Base-by-base conservation (phyloP, 2,888 invertebrate genomes). In the Hyalella azteca region DNA sequence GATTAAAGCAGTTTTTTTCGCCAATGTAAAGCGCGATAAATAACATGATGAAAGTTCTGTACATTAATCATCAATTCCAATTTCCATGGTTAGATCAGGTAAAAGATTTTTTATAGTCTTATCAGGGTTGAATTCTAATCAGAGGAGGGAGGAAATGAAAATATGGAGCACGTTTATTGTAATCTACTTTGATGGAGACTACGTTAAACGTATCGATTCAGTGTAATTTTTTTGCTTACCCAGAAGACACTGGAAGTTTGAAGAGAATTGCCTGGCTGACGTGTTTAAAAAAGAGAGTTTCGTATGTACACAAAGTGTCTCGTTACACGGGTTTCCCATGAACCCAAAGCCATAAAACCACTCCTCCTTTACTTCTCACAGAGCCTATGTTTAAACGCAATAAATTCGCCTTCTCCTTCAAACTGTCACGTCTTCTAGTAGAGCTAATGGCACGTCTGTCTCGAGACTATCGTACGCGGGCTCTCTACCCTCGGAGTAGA, bases 391-490 rank as follows among this genome's bases (percentile, higher is more conserved):
- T 66, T 66, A 36, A 36, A 66, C 66, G 32, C 66, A 66, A 66
- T 66, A 66, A 66, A 66, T 66, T 66, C 66, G 36, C 66, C 66
- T 66, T 66, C 66, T 66, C 66, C 66, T 66, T 36, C 36, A 66
- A 36, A 66, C 66, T 66, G 66, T 66, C 66, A 66, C 66, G 66
- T 36, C 66, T 32, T 36, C 66, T 66, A 36, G 39, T n/a, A n/a
- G 66, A 66, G 66, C 66, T 66, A 66, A 66, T 66, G 66, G 66
- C 19, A 36, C 36, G 32, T 39, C 66, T 66, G 66, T 66, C 66
- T 22, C 22, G 36, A 66, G 66, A 19, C 66, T 66, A 66, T 66
- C 66, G 66, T n/a, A n/a, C n/a, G n/a, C 36, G 32, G 19, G 19
- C 32, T 36, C 66, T 66, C 36, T 66, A 29, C 66, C 66, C 66